Evolutionary conservation across 2,113 vertebrate genomes (phyloP), one percentile per base, ranked within the genome.

Genomic region (Aplodontia rufa): DNA sequence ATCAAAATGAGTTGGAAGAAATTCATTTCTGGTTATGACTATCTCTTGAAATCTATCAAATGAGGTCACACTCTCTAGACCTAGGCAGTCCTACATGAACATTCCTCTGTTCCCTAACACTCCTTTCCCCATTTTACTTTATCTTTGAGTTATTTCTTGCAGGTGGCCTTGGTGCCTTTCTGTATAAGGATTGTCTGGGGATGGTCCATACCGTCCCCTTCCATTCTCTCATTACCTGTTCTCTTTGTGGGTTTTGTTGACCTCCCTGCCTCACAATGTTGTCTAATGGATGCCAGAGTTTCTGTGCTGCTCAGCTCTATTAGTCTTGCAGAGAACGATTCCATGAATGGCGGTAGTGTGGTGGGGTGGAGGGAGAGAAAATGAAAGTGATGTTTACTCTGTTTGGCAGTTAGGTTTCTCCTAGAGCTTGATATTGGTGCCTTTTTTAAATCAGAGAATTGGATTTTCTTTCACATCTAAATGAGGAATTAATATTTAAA

Each of bases 401-500:
- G 19, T 84, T 91, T 53, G 40, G 5, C 32, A 69, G 4, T 10
- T 82, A 62, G 11, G 51, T 95, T 94, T 80, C 37, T 58, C 51
- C 71, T 6, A 2, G 10, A 88, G 87, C 42, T 13, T 83, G 42
- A 87, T 71, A 68, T 53, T 45, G 37, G 32, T 53, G 19, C 14
- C 45, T 82, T 37, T 96, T 62, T 76, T n/a, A n/a, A n/a, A 76
- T 64, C n/a, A 90, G 64, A 79, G 17, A 87, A n/a, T 90, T 91
- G 20, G 14, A 58, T 42, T 91, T 93, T 71, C 87, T 94, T 82
- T 37, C 45, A 64, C 14, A 90, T 51, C 74, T 93, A 82, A 94
- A 55, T 81, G 20, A 86, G 45, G 35, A 87, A 87, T 62, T 60
- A 47, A 35, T 78, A 68, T 80, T 79, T 96, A 89, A 72, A 30